These are phyloP conservation scores for Melanerpes formicivorus DNA, from an alignment of 2,113 vertebrate species.

Conservation along the genomic window DNA sequence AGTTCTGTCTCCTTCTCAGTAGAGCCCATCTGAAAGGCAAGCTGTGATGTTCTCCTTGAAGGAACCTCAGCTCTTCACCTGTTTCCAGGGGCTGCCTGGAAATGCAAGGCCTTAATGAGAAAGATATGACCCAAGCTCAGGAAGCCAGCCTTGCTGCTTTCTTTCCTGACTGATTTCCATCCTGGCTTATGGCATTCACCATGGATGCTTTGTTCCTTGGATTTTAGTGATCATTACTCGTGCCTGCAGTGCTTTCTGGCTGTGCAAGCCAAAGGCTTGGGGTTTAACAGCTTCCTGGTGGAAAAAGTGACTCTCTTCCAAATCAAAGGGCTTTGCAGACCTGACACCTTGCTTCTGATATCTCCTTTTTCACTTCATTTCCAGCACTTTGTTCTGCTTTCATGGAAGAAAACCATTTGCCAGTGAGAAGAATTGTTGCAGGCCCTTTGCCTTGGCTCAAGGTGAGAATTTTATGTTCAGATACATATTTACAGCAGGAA, in stretches of 20 bases:
- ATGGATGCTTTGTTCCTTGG: neutral
- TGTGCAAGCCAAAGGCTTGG: neutral
- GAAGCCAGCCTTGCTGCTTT: neutral
- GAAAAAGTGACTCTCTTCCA: neutral
- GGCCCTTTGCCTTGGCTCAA: neutral
- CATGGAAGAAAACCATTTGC: neutral
- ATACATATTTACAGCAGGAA: accelerated
- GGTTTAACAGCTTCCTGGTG: neutral
- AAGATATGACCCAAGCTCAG: accelerated
- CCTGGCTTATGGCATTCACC: neutral
- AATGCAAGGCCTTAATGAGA: neutral
- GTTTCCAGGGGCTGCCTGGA: neutral
- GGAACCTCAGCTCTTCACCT: neutral
- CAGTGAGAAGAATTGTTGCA: neutral
- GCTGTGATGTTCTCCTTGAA: neutral
- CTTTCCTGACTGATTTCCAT: neutral
- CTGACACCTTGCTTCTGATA: neutral
- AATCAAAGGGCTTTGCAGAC: neutral
- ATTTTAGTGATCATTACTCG: neutral
- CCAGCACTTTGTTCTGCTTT: neutral
- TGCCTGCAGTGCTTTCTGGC: neutral
- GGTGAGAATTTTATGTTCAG: neutral
- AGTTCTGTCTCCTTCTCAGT: neutral
- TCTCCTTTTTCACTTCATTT: neutral
- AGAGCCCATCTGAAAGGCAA: neutral